Conservation (phyloP, 1,140 invertebrate species). For the Portunus trituberculatus region DNA sequence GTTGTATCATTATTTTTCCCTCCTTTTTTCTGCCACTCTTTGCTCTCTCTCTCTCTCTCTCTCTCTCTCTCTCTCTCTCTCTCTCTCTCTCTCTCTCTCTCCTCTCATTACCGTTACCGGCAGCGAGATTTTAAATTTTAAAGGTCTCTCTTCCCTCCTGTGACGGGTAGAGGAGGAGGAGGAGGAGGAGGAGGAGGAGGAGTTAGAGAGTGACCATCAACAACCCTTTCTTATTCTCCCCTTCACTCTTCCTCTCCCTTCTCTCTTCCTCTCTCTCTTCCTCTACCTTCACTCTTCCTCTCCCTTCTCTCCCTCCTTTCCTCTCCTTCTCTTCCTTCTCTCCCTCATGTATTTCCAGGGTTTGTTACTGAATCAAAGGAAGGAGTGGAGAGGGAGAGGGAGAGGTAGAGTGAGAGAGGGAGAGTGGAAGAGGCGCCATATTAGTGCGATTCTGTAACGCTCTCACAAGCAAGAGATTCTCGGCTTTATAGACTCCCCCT, state of each 20-base stretch:
- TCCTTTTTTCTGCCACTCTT: background rate
- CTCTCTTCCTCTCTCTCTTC: background rate
- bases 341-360: background rate
- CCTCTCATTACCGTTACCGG: background rate
- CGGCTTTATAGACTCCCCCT: background rate
- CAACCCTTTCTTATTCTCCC: no score
- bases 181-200: background rate
- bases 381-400: background rate
- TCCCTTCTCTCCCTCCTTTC: background rate
- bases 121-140: background rate
- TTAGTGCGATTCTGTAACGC: background rate
- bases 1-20: background rate
- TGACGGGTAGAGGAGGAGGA: background rate
- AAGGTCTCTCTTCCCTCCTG: background rate
- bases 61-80: slow-evolving; percentile 62
- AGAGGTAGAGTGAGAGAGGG: background rate
- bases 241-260: background rate
- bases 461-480: background rate
- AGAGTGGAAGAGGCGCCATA: background rate
- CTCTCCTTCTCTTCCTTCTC: background rate
- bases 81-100: slow-evolving; percentile 46
- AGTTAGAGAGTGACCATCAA: no score
- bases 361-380: background rate
- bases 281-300: no score
- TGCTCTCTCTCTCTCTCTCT: slow-evolving; percentile 27